Conservation (phyloP, 2,888 invertebrate species). For the Leptinotarsa haldemani region DNA sequence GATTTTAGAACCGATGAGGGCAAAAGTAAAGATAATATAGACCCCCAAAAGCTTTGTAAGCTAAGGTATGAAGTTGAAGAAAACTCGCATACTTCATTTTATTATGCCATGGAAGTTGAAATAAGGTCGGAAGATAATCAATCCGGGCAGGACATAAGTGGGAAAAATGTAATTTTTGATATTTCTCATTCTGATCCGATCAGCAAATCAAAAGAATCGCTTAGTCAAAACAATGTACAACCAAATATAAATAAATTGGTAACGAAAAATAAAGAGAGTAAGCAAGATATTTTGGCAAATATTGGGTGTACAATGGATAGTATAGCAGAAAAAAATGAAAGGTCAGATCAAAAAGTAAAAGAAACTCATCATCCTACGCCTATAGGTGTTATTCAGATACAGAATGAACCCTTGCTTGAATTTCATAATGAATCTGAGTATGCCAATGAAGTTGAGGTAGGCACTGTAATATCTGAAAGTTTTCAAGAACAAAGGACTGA, state of each 20-base stretch:
- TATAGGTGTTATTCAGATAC: not conserved
- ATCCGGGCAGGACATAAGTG: not conserved
- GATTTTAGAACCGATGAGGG: not conserved
- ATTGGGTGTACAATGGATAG: not conserved
- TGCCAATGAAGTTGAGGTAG: slow-evolving; percentile 5
- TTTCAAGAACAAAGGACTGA: not conserved
- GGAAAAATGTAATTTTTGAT: not conserved
- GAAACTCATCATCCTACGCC: not conserved
- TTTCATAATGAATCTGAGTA: slow-evolving; percentile 2
- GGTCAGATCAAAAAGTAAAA: not conserved
- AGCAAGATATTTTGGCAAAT: not conserved
- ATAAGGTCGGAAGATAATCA: not conserved
- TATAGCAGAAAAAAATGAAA: not conserved
- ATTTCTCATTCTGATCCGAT: not conserved
- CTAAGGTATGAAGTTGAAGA: not conserved
- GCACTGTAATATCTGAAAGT: not conserved
- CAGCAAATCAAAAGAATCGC: not conserved
- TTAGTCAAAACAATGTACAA: not conserved
- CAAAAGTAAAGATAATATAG: not conserved
- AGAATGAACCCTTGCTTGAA: not conserved
- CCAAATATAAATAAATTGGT: not conserved
- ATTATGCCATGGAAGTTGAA: slow-evolving; percentile 4
- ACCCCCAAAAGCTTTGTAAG: not conserved
- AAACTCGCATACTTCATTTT: not conserved
- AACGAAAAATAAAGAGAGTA: too few species aligned